Conservation (phyloP, 1,140 invertebrate species). For the Wasmannia auropunctata region DNA sequence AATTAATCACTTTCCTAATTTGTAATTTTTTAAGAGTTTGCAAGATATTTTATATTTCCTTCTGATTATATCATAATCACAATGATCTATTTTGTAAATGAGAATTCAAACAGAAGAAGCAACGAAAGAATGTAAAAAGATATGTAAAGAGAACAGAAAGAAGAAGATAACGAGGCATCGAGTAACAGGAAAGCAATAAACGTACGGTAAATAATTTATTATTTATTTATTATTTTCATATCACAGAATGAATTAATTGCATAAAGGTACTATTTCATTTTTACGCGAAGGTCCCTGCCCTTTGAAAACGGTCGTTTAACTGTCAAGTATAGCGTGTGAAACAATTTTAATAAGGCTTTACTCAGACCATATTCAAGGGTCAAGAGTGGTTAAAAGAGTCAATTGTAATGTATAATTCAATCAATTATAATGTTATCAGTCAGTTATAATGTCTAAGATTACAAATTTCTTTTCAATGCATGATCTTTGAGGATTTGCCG, state of each 20-base stretch:
- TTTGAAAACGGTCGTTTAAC: not conserved
- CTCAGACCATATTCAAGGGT: not conserved
- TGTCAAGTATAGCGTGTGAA: not conserved
- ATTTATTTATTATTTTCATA: not conserved
- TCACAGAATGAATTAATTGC: not conserved
- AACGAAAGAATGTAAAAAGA: not conserved
- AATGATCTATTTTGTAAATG: not conserved
- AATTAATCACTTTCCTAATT: not conserved
- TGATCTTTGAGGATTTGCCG: conserved; percentile 97
- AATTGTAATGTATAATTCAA: too few relatives aligned
- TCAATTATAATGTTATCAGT: too few relatives aligned
- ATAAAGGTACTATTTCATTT: too few relatives aligned
- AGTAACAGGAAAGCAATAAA: not conserved
- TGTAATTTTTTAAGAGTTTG: not conserved
- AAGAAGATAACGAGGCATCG: not conserved
- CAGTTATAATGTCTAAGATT: not conserved
- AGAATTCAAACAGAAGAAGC: not conserved
- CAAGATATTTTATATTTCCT: not conserved
- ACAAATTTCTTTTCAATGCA: conserved; percentile 87
- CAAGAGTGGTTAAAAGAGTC: not conserved
- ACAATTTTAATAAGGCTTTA: not conserved
- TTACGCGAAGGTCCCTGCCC: too few relatives aligned
- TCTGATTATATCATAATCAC: not conserved
- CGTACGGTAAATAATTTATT: not conserved
- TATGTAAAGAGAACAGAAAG: too few relatives aligned